These are phyloP conservation scores for Pseudonaja textilis DNA, from an alignment of 2,113 vertebrate species.

Conservation along the genomic window DNA sequence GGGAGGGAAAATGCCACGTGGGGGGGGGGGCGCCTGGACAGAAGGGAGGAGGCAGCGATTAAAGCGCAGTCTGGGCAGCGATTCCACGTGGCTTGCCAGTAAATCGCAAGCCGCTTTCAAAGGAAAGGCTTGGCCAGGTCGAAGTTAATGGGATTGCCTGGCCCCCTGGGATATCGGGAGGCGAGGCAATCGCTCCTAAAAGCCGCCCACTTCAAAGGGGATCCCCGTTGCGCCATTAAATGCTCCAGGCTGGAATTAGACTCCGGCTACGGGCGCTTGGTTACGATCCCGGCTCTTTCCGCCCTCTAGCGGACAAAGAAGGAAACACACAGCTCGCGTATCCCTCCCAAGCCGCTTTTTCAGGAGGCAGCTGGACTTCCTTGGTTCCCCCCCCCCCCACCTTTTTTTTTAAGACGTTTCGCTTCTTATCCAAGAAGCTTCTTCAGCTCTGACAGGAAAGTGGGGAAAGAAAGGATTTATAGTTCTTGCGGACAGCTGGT, in stretches of 20 bases:
- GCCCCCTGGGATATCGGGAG: constrained; percentile 8
- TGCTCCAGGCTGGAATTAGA: background rate
- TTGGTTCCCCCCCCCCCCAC: accelerated
- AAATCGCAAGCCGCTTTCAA: constrained; percentile 40
- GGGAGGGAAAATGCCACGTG: constrained; percentile 28
- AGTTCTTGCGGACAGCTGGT: too few species aligned
- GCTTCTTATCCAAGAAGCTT: too few species aligned
- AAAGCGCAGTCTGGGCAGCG: background rate
- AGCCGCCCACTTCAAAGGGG: constrained; percentile 58
- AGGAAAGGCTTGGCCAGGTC: constrained; percentile 42
- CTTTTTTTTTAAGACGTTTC: too few species aligned
- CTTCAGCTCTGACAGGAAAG: too few species aligned
- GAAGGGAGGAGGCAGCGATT: constrained; percentile 21
- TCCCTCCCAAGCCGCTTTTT: too few species aligned
- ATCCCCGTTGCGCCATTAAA: constrained; percentile 12
- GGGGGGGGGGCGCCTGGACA: background rate
- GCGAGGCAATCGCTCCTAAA: constrained; percentile 42
- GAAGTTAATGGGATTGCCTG: constrained; percentile 51
- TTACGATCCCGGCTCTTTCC: background rate
- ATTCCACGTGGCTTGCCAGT: constrained; percentile 40
- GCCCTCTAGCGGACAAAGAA: background rate
- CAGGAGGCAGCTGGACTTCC: too few species aligned
- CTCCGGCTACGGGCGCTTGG: background rate
- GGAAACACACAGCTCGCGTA: background rate
- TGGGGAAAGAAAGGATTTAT: too few species aligned